These are phyloP conservation scores for Corvus moneduloides DNA, from an alignment of 2,113 vertebrate genomes.

Conservation along the genomic window DNA sequence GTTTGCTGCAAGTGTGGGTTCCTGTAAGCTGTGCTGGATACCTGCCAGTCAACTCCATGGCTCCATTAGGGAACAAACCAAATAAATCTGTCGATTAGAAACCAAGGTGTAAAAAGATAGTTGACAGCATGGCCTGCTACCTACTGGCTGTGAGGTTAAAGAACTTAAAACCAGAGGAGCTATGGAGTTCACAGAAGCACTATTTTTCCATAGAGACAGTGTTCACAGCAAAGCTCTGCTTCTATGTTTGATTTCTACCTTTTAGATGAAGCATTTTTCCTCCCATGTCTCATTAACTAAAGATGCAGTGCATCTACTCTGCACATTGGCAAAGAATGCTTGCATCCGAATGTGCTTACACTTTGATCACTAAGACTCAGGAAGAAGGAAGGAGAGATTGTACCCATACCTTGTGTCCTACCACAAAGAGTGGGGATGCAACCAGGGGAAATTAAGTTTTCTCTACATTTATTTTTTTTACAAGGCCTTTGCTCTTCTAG, in stretches of 20 bases:
- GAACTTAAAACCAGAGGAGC: background rate
- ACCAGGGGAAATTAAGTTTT: background rate
- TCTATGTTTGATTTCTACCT: background rate
- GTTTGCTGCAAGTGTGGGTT: background rate
- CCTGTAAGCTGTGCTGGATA: background rate
- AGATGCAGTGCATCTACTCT: background rate
- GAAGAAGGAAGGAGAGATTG: background rate
- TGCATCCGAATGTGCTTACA: background rate
- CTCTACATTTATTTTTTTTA: too few relatives aligned
- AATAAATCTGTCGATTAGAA: background rate
- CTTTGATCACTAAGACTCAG: background rate
- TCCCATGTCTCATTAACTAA: background rate
- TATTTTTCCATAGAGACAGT: background rate
- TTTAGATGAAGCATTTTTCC: background rate
- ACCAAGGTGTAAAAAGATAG: background rate
- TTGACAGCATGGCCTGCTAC: background rate
- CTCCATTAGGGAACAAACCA: background rate
- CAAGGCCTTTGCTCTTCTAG: background rate
- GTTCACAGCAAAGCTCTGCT: background rate
- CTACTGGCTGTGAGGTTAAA: background rate
- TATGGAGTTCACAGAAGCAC: background rate
- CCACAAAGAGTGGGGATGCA: background rate
- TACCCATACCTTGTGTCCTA: background rate
- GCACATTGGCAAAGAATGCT: background rate
- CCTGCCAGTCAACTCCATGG: background rate